Percentiles rank a stretch among this genome's conserved stretches.
Evolutionary conservation across 2,113 vertebrate genomes (phyloP).

Genomic region (Corythaixoides concolor): DNA sequence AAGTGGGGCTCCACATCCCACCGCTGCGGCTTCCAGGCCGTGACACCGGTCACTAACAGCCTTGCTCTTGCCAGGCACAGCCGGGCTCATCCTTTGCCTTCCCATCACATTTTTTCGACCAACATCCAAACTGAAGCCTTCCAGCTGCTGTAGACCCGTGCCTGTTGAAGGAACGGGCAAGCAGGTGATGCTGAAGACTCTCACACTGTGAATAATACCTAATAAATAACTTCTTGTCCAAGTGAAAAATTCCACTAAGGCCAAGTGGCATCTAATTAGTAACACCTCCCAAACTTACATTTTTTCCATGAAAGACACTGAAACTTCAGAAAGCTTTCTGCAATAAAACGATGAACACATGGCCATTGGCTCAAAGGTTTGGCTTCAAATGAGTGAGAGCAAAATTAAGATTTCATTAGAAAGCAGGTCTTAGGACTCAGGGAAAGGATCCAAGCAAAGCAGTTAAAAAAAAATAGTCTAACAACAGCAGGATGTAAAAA

Average conservation of each 20-base stretch:
- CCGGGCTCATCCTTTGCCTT: background rate
- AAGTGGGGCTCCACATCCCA: rapidly evolving
- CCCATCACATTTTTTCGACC: rapidly evolving
- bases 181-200: background rate
- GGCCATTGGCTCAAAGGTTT: background rate
- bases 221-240: background rate
- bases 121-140: background rate
- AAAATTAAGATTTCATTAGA: background rate
- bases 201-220: background rate
- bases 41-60: rapidly evolving
- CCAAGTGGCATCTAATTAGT: background rate
- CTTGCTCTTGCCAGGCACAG: rapidly evolving
- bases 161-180: background rate
- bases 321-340: background rate
- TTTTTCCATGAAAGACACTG: background rate
- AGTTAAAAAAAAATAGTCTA: background rate
- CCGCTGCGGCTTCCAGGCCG: background rate
- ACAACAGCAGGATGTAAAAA: background rate
- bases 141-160: background rate
- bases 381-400: background rate
- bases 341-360: background rate
- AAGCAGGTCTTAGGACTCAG: background rate
- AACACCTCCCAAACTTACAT: background rate
- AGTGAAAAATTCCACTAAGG: background rate
- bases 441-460: background rate